Base-by-base conservation (phyloP, 1,140 invertebrate genomes). In the Bilobella aurantiaca region DNA sequence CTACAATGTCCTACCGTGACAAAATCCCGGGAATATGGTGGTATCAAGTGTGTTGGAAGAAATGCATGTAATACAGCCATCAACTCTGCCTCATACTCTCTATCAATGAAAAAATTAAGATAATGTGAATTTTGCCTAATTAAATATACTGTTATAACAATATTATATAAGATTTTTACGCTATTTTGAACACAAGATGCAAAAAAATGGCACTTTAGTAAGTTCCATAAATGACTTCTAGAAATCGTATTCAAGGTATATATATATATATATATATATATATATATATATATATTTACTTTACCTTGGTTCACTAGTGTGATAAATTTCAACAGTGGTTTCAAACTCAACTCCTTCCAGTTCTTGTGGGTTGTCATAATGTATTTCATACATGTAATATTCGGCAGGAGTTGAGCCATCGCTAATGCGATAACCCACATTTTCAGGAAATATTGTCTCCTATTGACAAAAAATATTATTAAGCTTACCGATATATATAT, bases 301-400 rank as follows among this genome's bases (percentile, higher is more conserved):
- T 18, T 18, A 53, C 49, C 49, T 53, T 5, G 25, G 8, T 3
- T 23, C 14, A 53, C 25, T 53, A 18, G 64, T 65, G 30, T 59
- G 37, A 47, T 28, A 65, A 8, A 65, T 18, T 27, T 2, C 12
- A 21, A 46, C 30, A 3, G 56, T 58, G 27, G 57, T 60, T 42
- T 42, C 31, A 49, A 65, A 65, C 12, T 59, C 18, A 14, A 60
- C 31, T 14, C 32, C 57, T 27, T 3, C 21, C 8, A 58, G 2
- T 37, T 59, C 21, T 2, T 65, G 12, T 3, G 85, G 86, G 79
- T 88, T 91, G 74, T 91, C 90, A 74, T 92, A 93, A 78, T 93
- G 90, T 69, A 90, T 84, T 78, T 93, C 89, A 1, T 93, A 78
- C 87, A 92, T 90, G 76, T 90, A 92, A 78, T 86, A 93, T 1